These are phyloP conservation scores for Lontra canadensis DNA, from an alignment of 2,113 vertebrate genomes.

Conservation along the genomic window DNA sequence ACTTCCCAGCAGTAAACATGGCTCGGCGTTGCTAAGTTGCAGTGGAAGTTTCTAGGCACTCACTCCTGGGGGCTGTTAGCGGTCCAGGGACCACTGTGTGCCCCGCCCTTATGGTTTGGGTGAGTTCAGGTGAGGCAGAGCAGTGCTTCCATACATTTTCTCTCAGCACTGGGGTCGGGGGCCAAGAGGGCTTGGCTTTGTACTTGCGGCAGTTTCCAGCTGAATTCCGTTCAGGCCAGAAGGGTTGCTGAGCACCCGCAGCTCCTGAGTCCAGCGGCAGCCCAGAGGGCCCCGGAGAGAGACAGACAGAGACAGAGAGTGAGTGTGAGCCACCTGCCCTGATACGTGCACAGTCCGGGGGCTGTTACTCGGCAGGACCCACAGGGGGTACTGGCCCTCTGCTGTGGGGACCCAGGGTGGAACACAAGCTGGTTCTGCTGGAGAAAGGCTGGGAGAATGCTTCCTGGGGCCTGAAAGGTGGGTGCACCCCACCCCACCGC, in stretches of 20 bases:
- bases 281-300: not conserved
- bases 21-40: not conserved
- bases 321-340: not conserved
- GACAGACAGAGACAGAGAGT: not conserved
- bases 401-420: not conserved
- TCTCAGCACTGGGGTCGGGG: not conserved
- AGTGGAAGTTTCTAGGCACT: not conserved
- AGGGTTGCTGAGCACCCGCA: not conserved
- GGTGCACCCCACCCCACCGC: rapidly evolving
- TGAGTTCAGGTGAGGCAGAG: not conserved
- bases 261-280: not conserved
- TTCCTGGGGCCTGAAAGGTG: not conserved
- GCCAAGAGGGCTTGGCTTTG: not conserved
- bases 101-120: not conserved
- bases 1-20: not conserved
- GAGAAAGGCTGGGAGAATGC: not conserved
- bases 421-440: not conserved
- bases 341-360: rapidly evolving
- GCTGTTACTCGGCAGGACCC: not conserved
- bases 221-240: not conserved
- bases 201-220: not conserved
- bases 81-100: not conserved
- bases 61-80: no score
- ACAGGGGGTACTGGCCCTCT: not conserved
- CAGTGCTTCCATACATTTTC: not conserved